A percentile compares a stretch with the other conserved stretches of the same genome.
Conservation (phyloP, 2,797 vertebrate species). For the Danio tinwini region DNA sequence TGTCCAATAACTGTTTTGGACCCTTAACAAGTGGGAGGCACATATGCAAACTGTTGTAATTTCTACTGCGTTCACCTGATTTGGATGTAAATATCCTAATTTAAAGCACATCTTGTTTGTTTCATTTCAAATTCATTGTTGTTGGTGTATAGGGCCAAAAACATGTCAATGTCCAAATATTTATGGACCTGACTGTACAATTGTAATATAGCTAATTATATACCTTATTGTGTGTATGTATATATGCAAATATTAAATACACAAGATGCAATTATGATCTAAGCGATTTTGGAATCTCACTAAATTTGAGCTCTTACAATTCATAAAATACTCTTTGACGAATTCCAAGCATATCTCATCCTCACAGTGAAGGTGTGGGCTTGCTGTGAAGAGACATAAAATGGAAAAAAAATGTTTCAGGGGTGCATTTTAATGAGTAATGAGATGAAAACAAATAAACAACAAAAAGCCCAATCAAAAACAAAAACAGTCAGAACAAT, state of each 20-base stretch:
- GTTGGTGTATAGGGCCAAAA: too few species aligned
- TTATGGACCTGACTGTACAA: too few species aligned
- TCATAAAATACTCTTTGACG: conserved; percentile 71
- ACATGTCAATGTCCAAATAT: too few species aligned
- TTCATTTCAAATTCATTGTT: too few species aligned
- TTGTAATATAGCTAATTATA: too few species aligned
- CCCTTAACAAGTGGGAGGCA: too few species aligned
- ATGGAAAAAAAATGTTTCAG: conserved; percentile 28
- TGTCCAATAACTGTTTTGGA: too few species aligned
- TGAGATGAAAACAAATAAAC: conserved; percentile 19
- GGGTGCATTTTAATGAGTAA: background rate
- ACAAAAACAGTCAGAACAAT: background rate
- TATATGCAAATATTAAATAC: background rate
- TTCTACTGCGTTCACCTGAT: too few species aligned
- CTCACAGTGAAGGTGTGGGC: conserved; percentile 67
- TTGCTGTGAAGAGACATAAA: conserved; percentile 61
- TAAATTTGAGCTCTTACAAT: conserved; percentile 64
- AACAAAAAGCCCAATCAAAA: conserved; percentile 4
- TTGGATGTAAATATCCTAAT: too few species aligned
- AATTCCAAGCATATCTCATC: conserved; percentile 72
- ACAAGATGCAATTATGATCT: background rate
- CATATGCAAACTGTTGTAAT: too few species aligned
- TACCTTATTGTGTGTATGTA: too few species aligned
- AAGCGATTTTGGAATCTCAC: background rate
- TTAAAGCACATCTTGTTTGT: too few species aligned